Base-by-base conservation (phyloP, 2,797 vertebrate genomes). In the Pipistrellus kuhlii region DNA sequence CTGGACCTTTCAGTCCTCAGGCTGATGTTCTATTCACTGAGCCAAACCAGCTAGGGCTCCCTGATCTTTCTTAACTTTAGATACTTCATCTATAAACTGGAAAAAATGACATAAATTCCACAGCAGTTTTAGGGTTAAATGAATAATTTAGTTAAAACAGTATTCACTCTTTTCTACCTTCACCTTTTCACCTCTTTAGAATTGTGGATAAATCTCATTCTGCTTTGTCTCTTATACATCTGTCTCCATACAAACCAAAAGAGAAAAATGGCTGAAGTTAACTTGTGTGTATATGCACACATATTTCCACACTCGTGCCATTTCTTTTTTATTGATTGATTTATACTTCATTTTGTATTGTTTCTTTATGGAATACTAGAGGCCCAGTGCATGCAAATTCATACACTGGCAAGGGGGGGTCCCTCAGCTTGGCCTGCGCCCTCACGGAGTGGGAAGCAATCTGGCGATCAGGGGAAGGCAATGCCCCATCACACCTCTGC, bases 101-200 rank as follows among this genome's bases (percentile, higher is more conserved):
- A 78, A 57, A 76, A 85, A 85, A 85, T 53, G 13, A 23, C 8
- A 30, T 30, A 14, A 46, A 88, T 3, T 51, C 14, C 30, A 53
- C 4, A 77, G 53, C 44, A 88, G 8, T 89, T 94, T 85, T 76
- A 71, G 48, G 10, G 76, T 91, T 82, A 68, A 82, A n/a, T 77
- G 21, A 69, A n/a, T 87, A 62, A 51, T 90, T 71, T 90, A 78
- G 8, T 89, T 95, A 84, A 91, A 91, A n/a, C 38, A 81, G 38
- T 30, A 23, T 72, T 82, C 44, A 51, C 41, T 17, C 32, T 9
- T 66, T 13, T 82, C 32, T 77, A 14, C 21, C n/a, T 41, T 91
- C 7, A 77, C 17, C 71, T 82, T 94, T 75, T 75, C 1, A 68
- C 21, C 78, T 93, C 18, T 84, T 11, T 76, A 25, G 46, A 93